Evolutionary conservation across 2,113 vertebrate genomes (phyloP), one percentile per base, ranked within the genome.

Genomic region (Excalfactoria chinensis): DNA sequence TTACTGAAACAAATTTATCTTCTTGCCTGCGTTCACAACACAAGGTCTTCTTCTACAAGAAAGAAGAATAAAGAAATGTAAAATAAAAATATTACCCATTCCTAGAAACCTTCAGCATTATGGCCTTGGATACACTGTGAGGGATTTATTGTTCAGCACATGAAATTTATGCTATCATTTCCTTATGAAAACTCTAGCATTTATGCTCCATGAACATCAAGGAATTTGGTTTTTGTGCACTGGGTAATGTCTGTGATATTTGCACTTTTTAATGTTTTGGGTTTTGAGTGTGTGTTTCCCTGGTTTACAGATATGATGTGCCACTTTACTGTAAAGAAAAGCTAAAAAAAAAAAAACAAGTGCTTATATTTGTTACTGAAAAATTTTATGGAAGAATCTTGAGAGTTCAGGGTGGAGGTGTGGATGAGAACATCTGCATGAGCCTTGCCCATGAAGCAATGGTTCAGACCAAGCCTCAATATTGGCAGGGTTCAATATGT

Each of bases 61-160:
- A 94, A 90, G 58, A 93, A 93, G 77, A 84, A 67, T 30, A 6
- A 72, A 89, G 95, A 95, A 95, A 85, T 77, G 35, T 71, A 56
- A 86, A 89, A 85, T 60, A 67, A 87, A 94, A 94, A 37, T 79
- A 85, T 30, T 67, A 35, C 15, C 11, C 22, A 32, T 76, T 89
- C 46, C 49, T 89, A 44, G 79, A 91, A 71, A 10, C 63, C 55
- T 87, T 82, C 56, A 55, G 75, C 9, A 20, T 83, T 7, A 37
- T 89, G 37, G 23, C 69, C 32, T 69, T 90, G 75, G 74, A 76
- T 73, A 69, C 6, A 51, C 18, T 59, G 8, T 70, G 35, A 70
- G 48, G 55, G 88, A 72, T 77, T 86, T 86, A 37, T 60, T 93
- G 64, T 81, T 88, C 66, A 90, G 4, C 3, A 15, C 34, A 18